phyloP scores from a whole-genome alignment of 2,113 vertebrate species.

The Paratilapia polleni region DNA sequence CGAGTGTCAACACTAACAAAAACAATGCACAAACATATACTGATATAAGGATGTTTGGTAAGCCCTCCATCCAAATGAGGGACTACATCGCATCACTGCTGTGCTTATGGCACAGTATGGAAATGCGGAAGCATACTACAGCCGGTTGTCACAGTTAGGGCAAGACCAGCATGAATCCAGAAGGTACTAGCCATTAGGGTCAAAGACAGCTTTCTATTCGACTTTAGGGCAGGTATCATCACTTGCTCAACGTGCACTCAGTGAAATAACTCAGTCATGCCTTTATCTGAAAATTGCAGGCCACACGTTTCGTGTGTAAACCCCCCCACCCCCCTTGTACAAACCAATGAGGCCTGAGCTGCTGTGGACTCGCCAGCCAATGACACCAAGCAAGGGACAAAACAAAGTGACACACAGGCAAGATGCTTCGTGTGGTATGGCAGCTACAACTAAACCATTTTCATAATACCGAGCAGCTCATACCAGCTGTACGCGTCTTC shows the following conservation, averaged over 20 bases:
- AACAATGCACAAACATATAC: neutral
- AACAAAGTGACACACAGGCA: constrained; percentile 60
- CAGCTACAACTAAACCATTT: neutral
- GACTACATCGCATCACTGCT: neutral
- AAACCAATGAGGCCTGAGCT: constrained; percentile 70
- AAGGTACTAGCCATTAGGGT: neutral
- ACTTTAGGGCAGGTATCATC: no score
- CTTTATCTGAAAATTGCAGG: neutral
- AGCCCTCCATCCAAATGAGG: neutral
- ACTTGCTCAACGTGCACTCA: neutral
- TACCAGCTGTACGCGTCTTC: neutral
- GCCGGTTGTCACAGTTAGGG: constrained; percentile 11
- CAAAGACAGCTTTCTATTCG: neutral
- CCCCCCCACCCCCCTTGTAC: neutral
- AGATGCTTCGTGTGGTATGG: neutral
- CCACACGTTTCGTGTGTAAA: neutral
- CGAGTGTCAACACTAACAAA: neutral
- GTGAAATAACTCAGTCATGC: neutral
- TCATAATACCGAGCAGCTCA: neutral
- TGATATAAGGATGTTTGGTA: neutral
- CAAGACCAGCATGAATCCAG: neutral
- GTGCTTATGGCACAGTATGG: neutral
- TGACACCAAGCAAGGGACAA: constrained; percentile 61
- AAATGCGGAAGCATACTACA: constrained; percentile 38
- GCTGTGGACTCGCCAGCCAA: constrained; percentile 53